Base-by-base conservation (phyloP, 2,797 vertebrate genomes). In the Pempheris klunzingeri region DNA sequence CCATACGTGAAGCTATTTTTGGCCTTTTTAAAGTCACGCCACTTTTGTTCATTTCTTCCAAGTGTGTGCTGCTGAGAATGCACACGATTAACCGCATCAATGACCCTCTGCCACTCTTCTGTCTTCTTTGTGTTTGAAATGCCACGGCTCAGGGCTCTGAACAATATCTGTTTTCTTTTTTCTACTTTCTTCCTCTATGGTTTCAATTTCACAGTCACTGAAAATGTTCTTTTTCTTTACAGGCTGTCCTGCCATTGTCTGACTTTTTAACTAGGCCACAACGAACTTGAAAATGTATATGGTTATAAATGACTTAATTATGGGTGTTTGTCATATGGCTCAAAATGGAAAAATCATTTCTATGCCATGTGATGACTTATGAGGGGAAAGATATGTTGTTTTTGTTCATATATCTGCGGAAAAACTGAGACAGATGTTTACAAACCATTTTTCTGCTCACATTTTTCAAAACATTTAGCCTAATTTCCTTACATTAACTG, bases 91-190 rank as follows among this genome's bases (percentile, higher is more conserved):
- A 73, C 71, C 4, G n/a, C 55, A 22, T 43, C 49, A 38, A 5
- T 77, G 59, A 71, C 22, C 43, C 67, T 43, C 54, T 63, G 68
- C 55, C 53, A 53, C 41, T 24, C 3, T 44, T 15, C 30, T 30
- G n/a, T 59, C 36, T 50, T 22, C 43, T 78, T 43, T 70, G 24
- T 61, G 49, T 81, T 57, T 73, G 24, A 89, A 87, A 86, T 75
- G 65, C 68, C 62, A 75, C 73, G 62, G 78, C 63, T 46, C 43
- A 64, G 71, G 62, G 53, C 59, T 71, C 49, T 39, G 22, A 75
- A 73, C 63, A 78, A 46, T 28, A 67, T 54, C 39, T 47, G 22
- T 38, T 63, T 41, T 26, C 12, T 24, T 43, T 67, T 44, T 32
- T 71, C 20, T 54, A 7, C 26, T 20, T 70, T 12, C 18, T 41